These are phyloP conservation scores for Dromius quadrimaculatus DNA, from an alignment of 2,888 invertebrate species.

Conservation along the genomic window DNA sequence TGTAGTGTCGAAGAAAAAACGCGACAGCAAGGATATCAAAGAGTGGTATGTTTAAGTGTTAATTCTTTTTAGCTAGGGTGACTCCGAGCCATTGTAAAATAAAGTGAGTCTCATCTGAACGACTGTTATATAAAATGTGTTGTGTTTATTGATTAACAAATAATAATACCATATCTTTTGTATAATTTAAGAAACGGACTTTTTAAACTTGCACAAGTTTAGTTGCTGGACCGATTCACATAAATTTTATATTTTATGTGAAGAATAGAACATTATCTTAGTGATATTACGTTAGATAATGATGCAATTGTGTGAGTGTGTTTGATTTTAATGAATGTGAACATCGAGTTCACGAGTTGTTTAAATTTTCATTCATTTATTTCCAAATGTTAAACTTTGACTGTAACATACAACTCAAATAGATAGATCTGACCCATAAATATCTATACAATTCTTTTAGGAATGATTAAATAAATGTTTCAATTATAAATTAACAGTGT, in stretches of 20 bases:
- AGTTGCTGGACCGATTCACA: constrained; percentile 28
- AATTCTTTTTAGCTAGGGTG: constrained; percentile 51
- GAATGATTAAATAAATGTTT: constrained; percentile 23
- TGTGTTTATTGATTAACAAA: constrained; percentile 22
- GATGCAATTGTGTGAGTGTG: constrained; percentile 35
- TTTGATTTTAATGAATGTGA: constrained; percentile 32
- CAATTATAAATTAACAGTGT: constrained; percentile 43
- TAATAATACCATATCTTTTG: constrained; percentile 39
- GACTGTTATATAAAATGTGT: constrained; percentile 35
- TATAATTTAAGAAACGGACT: constrained; percentile 19
- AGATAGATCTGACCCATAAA: constrained; percentile 47
- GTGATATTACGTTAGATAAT: constrained; percentile 36
- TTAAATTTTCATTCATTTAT: constrained; percentile 16
- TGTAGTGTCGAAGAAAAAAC: constrained; percentile 71
- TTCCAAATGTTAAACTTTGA: constrained; percentile 22
- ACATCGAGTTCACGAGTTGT: constrained; percentile 30
- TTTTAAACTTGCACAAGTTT: constrained; percentile 35
- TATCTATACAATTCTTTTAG: constrained; percentile 49
- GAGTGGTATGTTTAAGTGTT: constrained; percentile 92
- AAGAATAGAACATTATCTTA: constrained; percentile 34
- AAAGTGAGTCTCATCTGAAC: constrained; percentile 23
- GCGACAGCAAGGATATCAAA: constrained; percentile 90
- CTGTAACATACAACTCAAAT: constrained; percentile 50
- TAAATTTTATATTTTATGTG: constrained; percentile 24
- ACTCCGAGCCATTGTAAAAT: constrained; percentile 57